Conservation (phyloP, 1,140 invertebrate species). For the Drosophila tsacasi region DNA sequence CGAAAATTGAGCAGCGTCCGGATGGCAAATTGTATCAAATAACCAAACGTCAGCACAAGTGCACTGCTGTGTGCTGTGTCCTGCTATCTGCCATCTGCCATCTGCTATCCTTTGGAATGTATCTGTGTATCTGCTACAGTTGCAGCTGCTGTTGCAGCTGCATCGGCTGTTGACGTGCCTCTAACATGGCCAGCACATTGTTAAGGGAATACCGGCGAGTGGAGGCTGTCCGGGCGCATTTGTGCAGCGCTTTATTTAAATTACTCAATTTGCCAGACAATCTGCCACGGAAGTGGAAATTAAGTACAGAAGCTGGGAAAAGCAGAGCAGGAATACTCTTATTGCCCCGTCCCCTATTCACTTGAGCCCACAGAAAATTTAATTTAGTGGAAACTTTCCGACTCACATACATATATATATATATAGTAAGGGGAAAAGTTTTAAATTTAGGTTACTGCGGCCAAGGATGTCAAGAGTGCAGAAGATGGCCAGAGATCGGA, state of each 20-base stretch:
- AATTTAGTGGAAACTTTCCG: conserved; percentile 53
- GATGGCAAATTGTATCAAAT: conserved; percentile 64
- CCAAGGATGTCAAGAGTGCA: conserved; percentile 31
- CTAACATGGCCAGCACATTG: conserved; percentile 36
- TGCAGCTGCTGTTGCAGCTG: background rate
- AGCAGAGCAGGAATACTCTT: background rate
- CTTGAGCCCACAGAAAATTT: conserved; percentile 38
- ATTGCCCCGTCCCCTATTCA: background rate
- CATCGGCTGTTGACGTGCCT: conserved; percentile 45
- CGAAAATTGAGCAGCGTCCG: conserved; percentile 58
- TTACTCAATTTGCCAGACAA: conserved; percentile 71
- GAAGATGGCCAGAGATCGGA: conserved; percentile 27
- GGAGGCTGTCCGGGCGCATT: conserved; percentile 46
- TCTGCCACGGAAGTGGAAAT: conserved; percentile 56
- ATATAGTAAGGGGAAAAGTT: conserved; percentile 26
- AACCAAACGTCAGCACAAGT: conserved; percentile 48
- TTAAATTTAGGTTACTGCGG: conserved; percentile 45
- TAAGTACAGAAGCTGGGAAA: conserved; percentile 51
- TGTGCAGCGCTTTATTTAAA: conserved; percentile 65
- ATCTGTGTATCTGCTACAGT: conserved; percentile 30
- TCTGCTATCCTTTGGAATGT: conserved; percentile 26
- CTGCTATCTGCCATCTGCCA: conserved; percentile 4
- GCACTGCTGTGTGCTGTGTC: conserved; percentile 25
- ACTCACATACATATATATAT: conserved; percentile 2
- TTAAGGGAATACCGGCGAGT: conserved; percentile 30